Base-by-base conservation (phyloP, 2,888 invertebrate species). In the Diploptera punctata region DNA sequence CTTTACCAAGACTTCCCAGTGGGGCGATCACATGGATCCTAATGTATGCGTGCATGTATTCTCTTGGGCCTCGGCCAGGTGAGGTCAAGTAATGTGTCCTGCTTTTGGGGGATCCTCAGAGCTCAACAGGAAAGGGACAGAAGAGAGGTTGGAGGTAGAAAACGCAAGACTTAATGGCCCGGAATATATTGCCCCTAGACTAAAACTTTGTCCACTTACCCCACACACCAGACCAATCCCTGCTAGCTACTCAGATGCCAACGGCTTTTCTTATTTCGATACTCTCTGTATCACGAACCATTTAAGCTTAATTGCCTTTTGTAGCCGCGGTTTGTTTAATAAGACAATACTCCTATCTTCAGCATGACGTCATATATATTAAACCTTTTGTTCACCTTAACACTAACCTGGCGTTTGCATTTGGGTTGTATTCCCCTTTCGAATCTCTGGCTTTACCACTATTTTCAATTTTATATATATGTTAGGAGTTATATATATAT, bases 181-280 rank as follows among this genome's bases (percentile, higher is more conserved):
- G 72, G 72, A 74, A 74, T 74, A 74, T 74, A 74, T 74, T 74
- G 72, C 65, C 68, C n/a, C 26, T 52, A 67, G 68, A 74, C 74
- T 74, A 70, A 70, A 74, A 74, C 74, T 74, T 74, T 73, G 74
- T 73, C 74, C 72, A 72, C 74, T 73, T 67, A 68, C 44, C 44
- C 31, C 65, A 26, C 19, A 21, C 18, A n/a, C 67, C 31, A 24
- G 9, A 31, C 67, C 49, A 43, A 19, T 21, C 26, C 26, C 49
- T 47, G 47, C 47, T 33, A 33, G 33, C 33, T 47, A 47, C 47
- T n/a, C 10, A 47, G 47, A 47, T n/a, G 29, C 57, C 57, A 29
- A 57, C 47, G 57, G 31, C 57, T 57, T 31, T 47, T 29, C 60
- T 43, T 26, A 57, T 69, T 57, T 69, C 54, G 57, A 69, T 57